These are phyloP conservation scores for Timandra comae DNA, from an alignment of 2,888 invertebrate species.

Conservation along the genomic window DNA sequence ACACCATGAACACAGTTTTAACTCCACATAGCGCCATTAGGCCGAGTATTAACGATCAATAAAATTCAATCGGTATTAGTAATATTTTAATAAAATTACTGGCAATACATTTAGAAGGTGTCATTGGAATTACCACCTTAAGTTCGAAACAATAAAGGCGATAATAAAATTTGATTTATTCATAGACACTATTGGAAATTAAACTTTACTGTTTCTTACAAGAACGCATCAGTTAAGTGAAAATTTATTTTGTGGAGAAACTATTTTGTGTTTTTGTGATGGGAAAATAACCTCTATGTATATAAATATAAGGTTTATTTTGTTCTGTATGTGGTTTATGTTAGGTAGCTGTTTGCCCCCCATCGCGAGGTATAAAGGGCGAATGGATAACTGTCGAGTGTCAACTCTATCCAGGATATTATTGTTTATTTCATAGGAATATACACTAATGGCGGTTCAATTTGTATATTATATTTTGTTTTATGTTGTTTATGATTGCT, in stretches of 20 bases:
- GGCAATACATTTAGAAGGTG: not conserved
- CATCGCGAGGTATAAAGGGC: constrained; percentile 29
- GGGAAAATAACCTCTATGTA: too few species aligned
- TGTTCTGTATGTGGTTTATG: constrained; percentile 3
- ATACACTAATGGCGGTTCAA: constrained; percentile 15
- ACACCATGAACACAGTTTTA: too few species aligned
- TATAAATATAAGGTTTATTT: too few species aligned
- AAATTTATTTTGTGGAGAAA: too few species aligned
- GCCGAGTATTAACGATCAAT: constrained; percentile 30
- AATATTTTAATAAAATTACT: constrained; percentile 1
- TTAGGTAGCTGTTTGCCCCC: constrained; percentile 27
- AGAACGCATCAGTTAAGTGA: too few species aligned
- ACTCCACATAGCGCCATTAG: constrained; percentile 3
- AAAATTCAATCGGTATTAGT: constrained; percentile 29
- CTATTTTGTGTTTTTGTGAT: too few species aligned
- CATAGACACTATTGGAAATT: too few species aligned
- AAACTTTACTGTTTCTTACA: too few species aligned
- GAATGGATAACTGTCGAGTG: too few species aligned
- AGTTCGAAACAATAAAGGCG: too few species aligned
- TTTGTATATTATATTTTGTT: constrained; percentile 11
- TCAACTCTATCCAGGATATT: constrained; percentile 10
- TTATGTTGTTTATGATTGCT: constrained; percentile 11
- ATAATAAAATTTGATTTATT: too few species aligned
- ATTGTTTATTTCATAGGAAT: constrained; percentile 11
- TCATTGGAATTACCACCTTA: too few species aligned